Conservation (phyloP, 2,797 vertebrate species). For the Gephyroberyx darwinii region DNA sequence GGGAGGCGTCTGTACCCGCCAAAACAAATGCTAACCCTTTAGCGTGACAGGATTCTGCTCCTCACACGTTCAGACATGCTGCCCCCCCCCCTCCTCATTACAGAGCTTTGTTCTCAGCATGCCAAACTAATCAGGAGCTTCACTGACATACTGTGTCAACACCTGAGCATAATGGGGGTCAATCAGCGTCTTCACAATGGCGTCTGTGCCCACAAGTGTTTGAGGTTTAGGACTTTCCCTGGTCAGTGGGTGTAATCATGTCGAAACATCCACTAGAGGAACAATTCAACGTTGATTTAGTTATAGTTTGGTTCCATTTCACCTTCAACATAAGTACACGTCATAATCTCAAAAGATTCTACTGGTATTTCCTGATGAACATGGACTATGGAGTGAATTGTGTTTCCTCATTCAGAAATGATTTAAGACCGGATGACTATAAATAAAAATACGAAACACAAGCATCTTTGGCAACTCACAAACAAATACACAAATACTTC, state of each 20-base stretch:
- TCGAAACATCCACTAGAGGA: slow-evolving; percentile 21
- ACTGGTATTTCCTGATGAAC: background rate
- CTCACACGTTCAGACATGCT: slow-evolving; percentile 47
- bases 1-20: slow-evolving; percentile 20
- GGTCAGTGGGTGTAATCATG: background rate
- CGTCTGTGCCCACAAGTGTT: slow-evolving; percentile 31
- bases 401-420: background rate
- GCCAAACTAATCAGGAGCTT: slow-evolving; percentile 56
- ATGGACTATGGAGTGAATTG: background rate
- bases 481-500: no score
- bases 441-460: background rate
- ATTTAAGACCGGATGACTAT: background rate
- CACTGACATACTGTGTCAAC: slow-evolving; percentile 58
- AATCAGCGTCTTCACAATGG: slow-evolving; percentile 51
- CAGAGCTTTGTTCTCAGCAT: slow-evolving; percentile 39
- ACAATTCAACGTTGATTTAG: slow-evolving; percentile 1
- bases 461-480: no score
- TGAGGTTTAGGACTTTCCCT: background rate
- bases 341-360: background rate
- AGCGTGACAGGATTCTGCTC: slow-evolving; percentile 37
- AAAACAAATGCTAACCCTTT: slow-evolving; percentile 51
- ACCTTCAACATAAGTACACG: background rate
- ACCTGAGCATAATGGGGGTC: slow-evolving; percentile 31
- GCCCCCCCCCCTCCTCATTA: slow-evolving; percentile 16
- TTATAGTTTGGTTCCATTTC: slow-evolving; percentile 15